phyloP scores from a whole-genome alignment of 2,888 invertebrate species.

The Chydorus sphaericus region DNA sequence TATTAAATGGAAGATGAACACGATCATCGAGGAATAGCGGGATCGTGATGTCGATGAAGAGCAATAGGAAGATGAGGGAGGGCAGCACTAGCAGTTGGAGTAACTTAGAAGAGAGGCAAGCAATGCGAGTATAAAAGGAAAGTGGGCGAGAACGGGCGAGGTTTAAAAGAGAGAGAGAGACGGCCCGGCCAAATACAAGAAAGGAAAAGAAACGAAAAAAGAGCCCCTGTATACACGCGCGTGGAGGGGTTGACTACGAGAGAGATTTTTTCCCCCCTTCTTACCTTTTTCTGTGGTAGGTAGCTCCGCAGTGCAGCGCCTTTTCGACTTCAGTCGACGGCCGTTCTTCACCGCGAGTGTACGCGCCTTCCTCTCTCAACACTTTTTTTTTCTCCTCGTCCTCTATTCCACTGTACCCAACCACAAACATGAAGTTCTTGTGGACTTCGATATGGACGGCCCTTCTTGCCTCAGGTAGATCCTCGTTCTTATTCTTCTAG shows the following conservation, averaged over 20 bases:
- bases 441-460: conserved; percentile 1
- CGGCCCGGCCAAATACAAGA: no score
- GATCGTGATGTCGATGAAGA: background rate
- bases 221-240: background rate
- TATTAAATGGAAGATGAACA: background rate
- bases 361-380: background rate
- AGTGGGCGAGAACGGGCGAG: conserved; percentile 10
- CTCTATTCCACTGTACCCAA: background rate
- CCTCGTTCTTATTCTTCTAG: background rate
- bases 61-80: background rate
- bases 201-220: background rate
- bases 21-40: background rate
- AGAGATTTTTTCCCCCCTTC: background rate
- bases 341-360: conserved; percentile 5
- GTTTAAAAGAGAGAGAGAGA: no score
- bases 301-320: conserved; percentile 7
- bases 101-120: background rate
- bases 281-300: no score
- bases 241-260: background rate
- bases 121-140: conserved; percentile 14
- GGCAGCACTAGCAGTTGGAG: background rate
- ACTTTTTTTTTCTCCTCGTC: background rate
- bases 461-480: conserved; percentile 3
- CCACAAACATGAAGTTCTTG: conserved; percentile 5
- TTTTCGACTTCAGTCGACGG: conserved; percentile 11